Evolutionary conservation across 2,113 vertebrate genomes (phyloP).

Genomic region (Hemiprocne comata): DNA sequence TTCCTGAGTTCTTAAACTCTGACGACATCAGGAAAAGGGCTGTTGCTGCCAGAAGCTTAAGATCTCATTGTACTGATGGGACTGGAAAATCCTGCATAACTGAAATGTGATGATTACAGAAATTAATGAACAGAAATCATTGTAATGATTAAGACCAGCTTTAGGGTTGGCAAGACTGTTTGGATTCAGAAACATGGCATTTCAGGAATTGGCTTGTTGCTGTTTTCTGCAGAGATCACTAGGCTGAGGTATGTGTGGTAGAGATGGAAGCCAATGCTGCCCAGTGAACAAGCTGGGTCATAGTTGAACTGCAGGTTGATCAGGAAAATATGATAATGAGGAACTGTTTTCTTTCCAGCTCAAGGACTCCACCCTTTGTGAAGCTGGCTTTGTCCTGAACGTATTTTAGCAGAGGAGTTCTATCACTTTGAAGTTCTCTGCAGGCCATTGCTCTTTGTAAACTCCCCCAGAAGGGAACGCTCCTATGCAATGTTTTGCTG

Average conservation of each 20-base stretch:
- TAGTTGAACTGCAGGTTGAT: neutral
- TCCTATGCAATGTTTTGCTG: neutral
- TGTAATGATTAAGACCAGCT: neutral
- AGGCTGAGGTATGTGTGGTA: neutral
- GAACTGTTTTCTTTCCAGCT: neutral
- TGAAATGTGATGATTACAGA: neutral
- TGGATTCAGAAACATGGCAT: neutral
- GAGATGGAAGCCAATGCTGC: neutral
- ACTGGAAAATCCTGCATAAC: fast-evolving
- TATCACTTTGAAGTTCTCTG: neutral
- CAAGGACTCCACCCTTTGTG: neutral
- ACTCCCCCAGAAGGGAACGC: neutral
- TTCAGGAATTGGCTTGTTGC: neutral
- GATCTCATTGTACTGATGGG: neutral
- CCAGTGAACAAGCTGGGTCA: neutral
- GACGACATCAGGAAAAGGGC: neutral
- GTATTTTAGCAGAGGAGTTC: neutral
- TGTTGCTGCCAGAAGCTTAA: neutral
- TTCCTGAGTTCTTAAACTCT: neutral
- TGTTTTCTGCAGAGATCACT: neutral
- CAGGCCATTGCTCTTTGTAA: neutral
- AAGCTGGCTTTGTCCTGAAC: neutral
- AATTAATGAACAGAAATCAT: neutral
- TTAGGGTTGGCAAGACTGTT: neutral
- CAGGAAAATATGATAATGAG: neutral